phyloP scores from a whole-genome alignment of 2,113 vertebrate genomes.

The Xiphophorus couchianus region DNA sequence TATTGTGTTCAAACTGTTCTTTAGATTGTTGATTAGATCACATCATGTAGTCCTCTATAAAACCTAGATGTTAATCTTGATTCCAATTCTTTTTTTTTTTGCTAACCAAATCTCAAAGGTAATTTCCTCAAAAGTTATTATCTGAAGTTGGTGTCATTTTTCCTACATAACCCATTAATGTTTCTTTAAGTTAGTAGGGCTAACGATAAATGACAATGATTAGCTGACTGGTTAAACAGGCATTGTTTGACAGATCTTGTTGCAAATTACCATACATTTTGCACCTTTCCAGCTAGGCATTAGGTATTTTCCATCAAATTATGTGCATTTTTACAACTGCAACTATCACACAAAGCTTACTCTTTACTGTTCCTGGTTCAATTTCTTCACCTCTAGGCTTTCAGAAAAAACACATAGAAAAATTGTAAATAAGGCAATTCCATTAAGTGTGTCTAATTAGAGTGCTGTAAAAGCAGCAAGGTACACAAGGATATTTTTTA shows the following conservation, averaged over 20 bases:
- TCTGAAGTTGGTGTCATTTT: not conserved
- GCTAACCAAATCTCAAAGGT: not conserved
- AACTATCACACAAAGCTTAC: too few species aligned
- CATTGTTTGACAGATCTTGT: constrained; percentile 21
- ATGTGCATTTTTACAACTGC: too few species aligned
- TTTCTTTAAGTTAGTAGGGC: constrained; percentile 22
- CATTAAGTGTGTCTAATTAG: too few species aligned
- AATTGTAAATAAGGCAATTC: too few species aligned
- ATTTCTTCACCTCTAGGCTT: too few species aligned
- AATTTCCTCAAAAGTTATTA: not conserved
- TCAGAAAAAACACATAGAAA: too few species aligned
- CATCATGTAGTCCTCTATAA: constrained; percentile 4
- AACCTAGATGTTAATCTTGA: not conserved
- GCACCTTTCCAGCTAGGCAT: too few species aligned
- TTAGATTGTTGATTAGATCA: not conserved
- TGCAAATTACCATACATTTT: constrained; percentile 35
- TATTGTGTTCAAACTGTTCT: not conserved
- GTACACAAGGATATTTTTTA: too few species aligned
- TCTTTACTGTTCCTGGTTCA: too few species aligned
- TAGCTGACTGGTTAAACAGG: constrained; percentile 29
- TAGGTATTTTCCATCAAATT: too few species aligned
- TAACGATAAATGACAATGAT: constrained; percentile 11
- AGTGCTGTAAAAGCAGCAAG: too few species aligned
- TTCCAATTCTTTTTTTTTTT: not conserved
- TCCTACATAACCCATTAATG: constrained; percentile 3